phyloP scores from a whole-genome alignment of 2,797 vertebrate genomes.

The Hippoglossus hippoglossus region DNA sequence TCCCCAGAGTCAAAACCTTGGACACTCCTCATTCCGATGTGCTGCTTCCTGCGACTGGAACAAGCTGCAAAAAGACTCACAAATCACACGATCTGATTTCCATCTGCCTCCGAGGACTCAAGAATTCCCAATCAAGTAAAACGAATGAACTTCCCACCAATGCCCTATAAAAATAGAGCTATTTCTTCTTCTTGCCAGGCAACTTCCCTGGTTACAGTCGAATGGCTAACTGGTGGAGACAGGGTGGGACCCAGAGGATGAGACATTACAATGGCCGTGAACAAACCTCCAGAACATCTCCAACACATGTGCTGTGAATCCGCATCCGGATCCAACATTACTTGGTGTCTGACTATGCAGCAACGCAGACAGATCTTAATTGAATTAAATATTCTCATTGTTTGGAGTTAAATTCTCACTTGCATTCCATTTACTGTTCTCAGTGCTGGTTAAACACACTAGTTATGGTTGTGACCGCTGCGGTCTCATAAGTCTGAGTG shows the following conservation, averaged over 20 bases:
- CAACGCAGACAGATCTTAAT: conserved; percentile 67
- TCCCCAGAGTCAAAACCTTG: conserved; percentile 26
- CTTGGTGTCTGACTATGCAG: conserved; percentile 73
- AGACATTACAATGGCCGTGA: conserved; percentile 50
- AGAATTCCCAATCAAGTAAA: conserved; percentile 37
- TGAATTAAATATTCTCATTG: conserved; percentile 57
- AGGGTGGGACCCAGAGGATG: conserved; percentile 26
- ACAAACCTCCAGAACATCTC: conserved; percentile 56
- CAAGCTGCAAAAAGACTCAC: conserved; percentile 33
- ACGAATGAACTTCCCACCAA: conserved; percentile 33
- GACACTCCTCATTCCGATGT: conserved; percentile 27
- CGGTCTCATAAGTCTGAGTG: conserved; percentile 65
- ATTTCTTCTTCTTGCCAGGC: conserved; percentile 33
- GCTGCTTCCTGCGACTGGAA: conserved; percentile 26
- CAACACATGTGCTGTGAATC: conserved; percentile 68
- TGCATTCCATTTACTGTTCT: conserved; percentile 49
- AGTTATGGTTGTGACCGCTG: conserved; percentile 63
- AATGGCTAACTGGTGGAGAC: conserved; percentile 51
- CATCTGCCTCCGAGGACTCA: conserved; percentile 24
- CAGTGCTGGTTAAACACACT: conserved; percentile 48
- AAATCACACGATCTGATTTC: conserved; percentile 44
- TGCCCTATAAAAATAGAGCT: conserved; percentile 11
- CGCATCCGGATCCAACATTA: conserved; percentile 56
- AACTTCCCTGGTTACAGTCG: conserved; percentile 39
- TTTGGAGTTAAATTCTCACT: conserved; percentile 53